These are phyloP conservation scores for Petrocephalus sullivani DNA, from an alignment of 2,797 vertebrate genomes.

Conservation along the genomic window DNA sequence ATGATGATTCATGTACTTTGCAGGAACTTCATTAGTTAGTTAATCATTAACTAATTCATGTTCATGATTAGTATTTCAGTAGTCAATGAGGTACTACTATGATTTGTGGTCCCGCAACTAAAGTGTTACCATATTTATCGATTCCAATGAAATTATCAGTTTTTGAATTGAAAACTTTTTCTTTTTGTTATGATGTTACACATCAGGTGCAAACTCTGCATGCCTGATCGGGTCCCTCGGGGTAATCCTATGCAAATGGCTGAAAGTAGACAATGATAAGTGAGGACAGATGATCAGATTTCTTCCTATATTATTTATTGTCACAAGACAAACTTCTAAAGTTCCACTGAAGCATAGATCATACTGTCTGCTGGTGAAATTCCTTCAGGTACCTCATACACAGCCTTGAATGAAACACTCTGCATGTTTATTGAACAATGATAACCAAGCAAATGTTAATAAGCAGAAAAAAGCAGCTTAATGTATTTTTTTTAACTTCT, in stretches of 20 bases:
- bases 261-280: slow-evolving; percentile 7
- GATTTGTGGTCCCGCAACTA: too few relatives aligned
- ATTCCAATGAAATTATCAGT: background rate
- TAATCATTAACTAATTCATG: too few relatives aligned
- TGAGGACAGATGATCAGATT: background rate
- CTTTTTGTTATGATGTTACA: background rate
- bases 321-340: background rate
- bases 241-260: background rate
- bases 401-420: background rate
- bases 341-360: background rate
- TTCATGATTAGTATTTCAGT: too few relatives aligned
- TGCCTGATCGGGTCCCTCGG: background rate
- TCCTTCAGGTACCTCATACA: background rate
- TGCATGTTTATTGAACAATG: background rate
- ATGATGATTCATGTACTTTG: too few relatives aligned
- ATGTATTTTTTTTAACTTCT: background rate
- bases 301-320: slow-evolving; percentile 9
- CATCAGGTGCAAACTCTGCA: background rate
- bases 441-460: background rate
- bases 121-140: too few relatives aligned
- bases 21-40: too few relatives aligned
- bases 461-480: background rate
- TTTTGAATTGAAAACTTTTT: background rate
- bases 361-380: background rate
- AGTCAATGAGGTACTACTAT: too few relatives aligned